These are phyloP conservation scores for Rhabdophis nuchalis DNA, from an alignment of 2,797 vertebrate species.

Conservation along the genomic window DNA sequence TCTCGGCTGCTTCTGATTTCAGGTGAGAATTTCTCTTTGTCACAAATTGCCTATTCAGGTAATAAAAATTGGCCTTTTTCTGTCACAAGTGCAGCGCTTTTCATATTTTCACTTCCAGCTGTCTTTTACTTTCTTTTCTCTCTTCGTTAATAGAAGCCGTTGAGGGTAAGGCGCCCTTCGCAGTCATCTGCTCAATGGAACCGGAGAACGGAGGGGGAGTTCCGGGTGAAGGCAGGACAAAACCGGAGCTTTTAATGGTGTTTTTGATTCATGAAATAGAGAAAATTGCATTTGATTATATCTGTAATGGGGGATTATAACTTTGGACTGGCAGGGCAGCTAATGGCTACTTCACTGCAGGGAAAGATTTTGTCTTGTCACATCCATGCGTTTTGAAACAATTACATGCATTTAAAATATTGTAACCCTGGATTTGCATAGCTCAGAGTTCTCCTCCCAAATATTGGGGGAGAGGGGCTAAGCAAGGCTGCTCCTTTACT, in stretches of 20 bases:
- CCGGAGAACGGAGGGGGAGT: slow-evolving; percentile 55
- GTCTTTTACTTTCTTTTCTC: slow-evolving; percentile 67
- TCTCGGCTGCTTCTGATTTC: slow-evolving; percentile 15
- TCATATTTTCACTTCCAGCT: slow-evolving; percentile 66
- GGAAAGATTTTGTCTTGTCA: slow-evolving; percentile 53
- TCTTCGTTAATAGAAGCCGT: slow-evolving; percentile 66
- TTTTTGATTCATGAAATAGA: slow-evolving; percentile 64
- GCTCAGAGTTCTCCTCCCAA: slow-evolving; percentile 55
- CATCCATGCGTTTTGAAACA: slow-evolving; percentile 60
- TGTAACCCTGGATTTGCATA: slow-evolving; percentile 62
- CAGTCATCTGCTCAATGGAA: slow-evolving; percentile 62
- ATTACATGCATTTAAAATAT: slow-evolving; percentile 66
- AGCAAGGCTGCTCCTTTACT: no score
- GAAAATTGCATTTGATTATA: slow-evolving; percentile 64
- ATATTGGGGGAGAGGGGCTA: not conserved
- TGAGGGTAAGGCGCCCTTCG: slow-evolving; percentile 67
- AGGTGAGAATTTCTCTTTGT: slow-evolving; percentile 60
- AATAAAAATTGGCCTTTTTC: slow-evolving; percentile 45
- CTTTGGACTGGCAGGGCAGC: slow-evolving; percentile 54
- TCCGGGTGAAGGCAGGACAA: slow-evolving; percentile 50
- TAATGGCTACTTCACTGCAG: slow-evolving; percentile 58
- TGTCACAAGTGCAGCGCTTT: slow-evolving; percentile 60
- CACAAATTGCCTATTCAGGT: slow-evolving; percentile 53
- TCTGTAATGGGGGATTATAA: slow-evolving; percentile 63
- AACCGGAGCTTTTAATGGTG: slow-evolving; percentile 47